Evolutionary conservation across 2,888 invertebrate genomes (phyloP), one percentile per base, ranked within the genome.

Genomic region (Tryphoninae sp.): DNA sequence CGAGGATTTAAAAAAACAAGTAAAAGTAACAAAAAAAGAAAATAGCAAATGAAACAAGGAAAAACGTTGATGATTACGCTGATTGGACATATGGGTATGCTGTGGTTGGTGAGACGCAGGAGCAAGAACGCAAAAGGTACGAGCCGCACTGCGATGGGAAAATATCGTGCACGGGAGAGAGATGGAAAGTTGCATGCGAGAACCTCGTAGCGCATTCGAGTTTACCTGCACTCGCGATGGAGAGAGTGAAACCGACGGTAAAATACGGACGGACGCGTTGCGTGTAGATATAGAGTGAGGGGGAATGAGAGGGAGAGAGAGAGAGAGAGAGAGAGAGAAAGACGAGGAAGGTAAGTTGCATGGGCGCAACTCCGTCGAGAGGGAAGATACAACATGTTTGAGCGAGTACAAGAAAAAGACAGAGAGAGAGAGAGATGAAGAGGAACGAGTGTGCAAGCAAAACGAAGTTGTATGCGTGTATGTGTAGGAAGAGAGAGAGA

Each of bases 191-290:
- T 80, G 82, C 75, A 78, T 68, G 75, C 79, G 67, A 81, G 85
- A 85, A 81, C 81, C 84, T 86, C 89, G 88, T 88, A 87, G 84
- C 83, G 80, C 45, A 84, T 86, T 87, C 87, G 87, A 83, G 73
- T 73, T 11, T 67, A 87, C 83, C 82, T 86, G 83, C 84, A 80
- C 82, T 85, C 83, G 75, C 83, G 86, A 82, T 85, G 87, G 86
- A 88, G 88, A 90, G 90, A 90, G 90, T 89, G 89, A 90, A 90
- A 68, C 84, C 82, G 86, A 87, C 86, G 83, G 87, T 88, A 88
- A 74, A 71, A 65, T 72, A 76, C 59, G 49, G 55, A 45, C 13
- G 26, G 67, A 51, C 33, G 53, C 22, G 22, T 13, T 55, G 53
- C 11, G 19, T 49, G 53, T 22, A 69, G 49, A 51, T 23, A 59